A percentile compares a stretch with the other conserved stretches of the same genome.
Evolutionary conservation across 2,888 invertebrate genomes (phyloP).

Genomic region (Coelopa pilipes): DNA sequence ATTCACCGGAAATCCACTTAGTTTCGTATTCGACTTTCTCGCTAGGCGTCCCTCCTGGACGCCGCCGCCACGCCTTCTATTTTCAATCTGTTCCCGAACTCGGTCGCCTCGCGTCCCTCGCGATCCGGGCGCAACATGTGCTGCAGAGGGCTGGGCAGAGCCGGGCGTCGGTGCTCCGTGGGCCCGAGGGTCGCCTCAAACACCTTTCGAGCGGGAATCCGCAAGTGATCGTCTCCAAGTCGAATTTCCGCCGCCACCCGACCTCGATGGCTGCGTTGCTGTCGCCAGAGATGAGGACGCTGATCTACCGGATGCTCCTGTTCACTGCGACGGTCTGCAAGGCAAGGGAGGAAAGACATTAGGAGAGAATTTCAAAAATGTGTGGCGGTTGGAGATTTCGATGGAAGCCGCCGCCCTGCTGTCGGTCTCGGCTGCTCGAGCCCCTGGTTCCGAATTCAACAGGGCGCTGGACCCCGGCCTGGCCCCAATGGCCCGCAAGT

Average conservation of each 20-base stretch:
- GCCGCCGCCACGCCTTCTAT: neutral
- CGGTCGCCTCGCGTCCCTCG: conserved; percentile 22
- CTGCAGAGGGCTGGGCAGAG: conserved; percentile 38
- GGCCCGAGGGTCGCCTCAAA: conserved; percentile 25
- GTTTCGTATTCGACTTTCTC: conserved; percentile 38
- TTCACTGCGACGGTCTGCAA: neutral
- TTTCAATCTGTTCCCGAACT: conserved; percentile 33
- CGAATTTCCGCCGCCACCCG: neutral
- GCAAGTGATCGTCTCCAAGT: conserved; percentile 19
- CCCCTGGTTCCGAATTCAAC: too few relatives aligned
- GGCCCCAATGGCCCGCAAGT: too few relatives aligned
- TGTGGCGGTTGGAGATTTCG: too few relatives aligned
- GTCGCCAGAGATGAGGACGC: neutral
- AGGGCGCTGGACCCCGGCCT: too few relatives aligned
- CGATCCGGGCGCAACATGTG: conserved; percentile 55
- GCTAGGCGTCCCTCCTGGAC: conserved; percentile 23
- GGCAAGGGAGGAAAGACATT: too few relatives aligned
- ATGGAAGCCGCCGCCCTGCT: too few relatives aligned
- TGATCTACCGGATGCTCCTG: neutral
- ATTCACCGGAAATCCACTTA: conserved; percentile 63
- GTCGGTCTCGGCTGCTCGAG: too few relatives aligned
- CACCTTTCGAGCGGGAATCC: conserved; percentile 50
- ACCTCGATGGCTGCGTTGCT: neutral
- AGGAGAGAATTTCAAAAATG: too few relatives aligned
- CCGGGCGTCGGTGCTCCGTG: conserved; percentile 29